Evolutionary conservation across 2,113 vertebrate species (phyloP), one percentile per base, ranked within the genome.

Genomic region (Etheostoma spectabile): DNA sequence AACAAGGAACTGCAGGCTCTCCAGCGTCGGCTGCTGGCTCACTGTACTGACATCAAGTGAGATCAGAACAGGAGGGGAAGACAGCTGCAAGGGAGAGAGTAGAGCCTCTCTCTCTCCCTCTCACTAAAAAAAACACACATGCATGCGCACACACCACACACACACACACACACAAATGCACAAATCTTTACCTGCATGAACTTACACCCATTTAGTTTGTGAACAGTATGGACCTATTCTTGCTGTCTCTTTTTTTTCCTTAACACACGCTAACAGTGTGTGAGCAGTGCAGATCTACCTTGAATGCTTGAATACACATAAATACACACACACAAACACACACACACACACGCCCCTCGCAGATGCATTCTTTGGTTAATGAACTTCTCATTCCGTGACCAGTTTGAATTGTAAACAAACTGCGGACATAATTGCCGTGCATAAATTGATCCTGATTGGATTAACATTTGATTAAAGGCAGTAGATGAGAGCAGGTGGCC

Each of bases 401-500:
- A 83, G 69, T 88, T 86, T 89, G 84, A 84, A 89, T 91, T 83
- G 93, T 92, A 94, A 95, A 93, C 94, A 94, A 94, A 93, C 80
- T 59, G 60, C 49, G 71, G 77, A 89, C 92, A 76, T 93, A 94
- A 95, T 93, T 93, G 89, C 84, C 24, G 8, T 72, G 77, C 76
- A 79, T 90, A 93, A 93, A 93, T 75, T 82, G 82, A 88, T 86
- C 81, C 77, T 93, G 92, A 95, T 94, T 95, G 86, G 90, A 93
- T 91, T 95, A 93, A 94, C 93, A 93, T 94, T 93, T 92, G 93
- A 95, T 96, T 94, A 93, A 93, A 93, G 88, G 68, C 91, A 87
- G 77, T 78, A 65, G 87, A 91, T 49, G 85, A 84, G 87, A 93
- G 87, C 94, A 95, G 94, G 93, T 95, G 94, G 91, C 83, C 86